Conservation (phyloP, 2,797 vertebrate species). For the Carapus acus region DNA sequence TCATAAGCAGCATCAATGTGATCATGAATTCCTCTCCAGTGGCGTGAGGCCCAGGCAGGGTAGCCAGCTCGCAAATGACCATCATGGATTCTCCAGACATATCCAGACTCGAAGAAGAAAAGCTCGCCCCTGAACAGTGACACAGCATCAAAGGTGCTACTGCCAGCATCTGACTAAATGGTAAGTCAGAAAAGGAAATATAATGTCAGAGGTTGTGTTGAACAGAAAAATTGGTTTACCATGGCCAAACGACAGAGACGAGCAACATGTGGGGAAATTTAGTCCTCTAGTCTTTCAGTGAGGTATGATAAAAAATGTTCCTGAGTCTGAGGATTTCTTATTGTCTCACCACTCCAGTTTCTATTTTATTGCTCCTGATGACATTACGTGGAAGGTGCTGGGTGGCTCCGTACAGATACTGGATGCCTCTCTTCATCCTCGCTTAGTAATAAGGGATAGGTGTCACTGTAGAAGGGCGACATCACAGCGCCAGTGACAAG, state of each 20-base stretch:
- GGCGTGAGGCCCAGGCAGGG: constrained; percentile 82
- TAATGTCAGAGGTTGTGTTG: background rate
- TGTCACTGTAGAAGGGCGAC: constrained; percentile 87
- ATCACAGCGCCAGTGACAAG: constrained; percentile 82
- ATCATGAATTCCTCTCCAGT: constrained; percentile 85
- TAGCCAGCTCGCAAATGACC: constrained; percentile 82
- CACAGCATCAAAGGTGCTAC: constrained; percentile 69
- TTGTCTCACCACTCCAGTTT: constrained; percentile 42
- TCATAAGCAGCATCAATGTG: constrained; percentile 84
- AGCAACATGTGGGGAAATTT: too few relatives aligned
- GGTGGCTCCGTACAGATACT: constrained; percentile 72
- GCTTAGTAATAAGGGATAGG: constrained; percentile 81
- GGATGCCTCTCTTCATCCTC: constrained; percentile 85
- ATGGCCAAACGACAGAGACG: too few relatives aligned
- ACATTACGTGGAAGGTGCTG: background rate
- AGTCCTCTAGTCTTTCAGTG: too few relatives aligned
- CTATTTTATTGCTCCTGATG: constrained; percentile 52
- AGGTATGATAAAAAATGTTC: too few relatives aligned
- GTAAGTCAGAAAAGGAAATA: constrained; percentile 1
- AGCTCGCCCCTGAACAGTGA: constrained; percentile 90
- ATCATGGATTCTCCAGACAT: constrained; percentile 84
- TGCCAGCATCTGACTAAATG: constrained; percentile 59
- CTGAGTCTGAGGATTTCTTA: constrained; percentile 1
- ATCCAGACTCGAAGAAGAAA: constrained; percentile 87
- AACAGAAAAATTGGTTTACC: too few relatives aligned